phyloP scores from a whole-genome alignment of 2,113 vertebrate species.

The Barbus barbus region DNA sequence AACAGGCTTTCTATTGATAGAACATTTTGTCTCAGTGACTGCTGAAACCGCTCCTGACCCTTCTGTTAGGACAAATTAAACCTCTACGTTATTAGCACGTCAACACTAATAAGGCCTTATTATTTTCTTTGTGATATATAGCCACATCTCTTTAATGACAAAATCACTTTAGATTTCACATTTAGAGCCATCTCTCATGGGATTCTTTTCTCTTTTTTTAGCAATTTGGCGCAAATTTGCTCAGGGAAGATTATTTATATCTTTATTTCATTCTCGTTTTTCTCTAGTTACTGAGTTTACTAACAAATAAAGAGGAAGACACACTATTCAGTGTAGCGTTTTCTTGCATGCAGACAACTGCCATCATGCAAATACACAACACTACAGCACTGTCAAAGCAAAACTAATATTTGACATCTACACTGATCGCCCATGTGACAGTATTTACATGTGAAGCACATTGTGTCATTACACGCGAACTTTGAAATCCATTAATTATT shows the following conservation, averaged over 20 bases:
- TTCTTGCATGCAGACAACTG: slow-evolving; percentile 8
- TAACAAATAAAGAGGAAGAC: slow-evolving; percentile 64
- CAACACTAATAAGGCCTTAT: slow-evolving; percentile 44
- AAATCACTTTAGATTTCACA: slow-evolving; percentile 66
- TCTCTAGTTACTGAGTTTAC: slow-evolving; percentile 75
- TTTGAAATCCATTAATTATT: slow-evolving; percentile 16
- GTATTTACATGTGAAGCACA: slow-evolving; percentile 1
- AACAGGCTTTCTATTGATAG: slow-evolving; percentile 42
- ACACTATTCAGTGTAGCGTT: slow-evolving; percentile 37
- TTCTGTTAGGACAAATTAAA: slow-evolving; percentile 34
- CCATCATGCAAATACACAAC: not conserved
- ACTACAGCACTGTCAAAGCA: not conserved
- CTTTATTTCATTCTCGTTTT: slow-evolving; percentile 62
- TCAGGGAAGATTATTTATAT: slow-evolving; percentile 74
- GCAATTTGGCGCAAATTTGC: slow-evolving; percentile 76
- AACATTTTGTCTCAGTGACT: slow-evolving; percentile 13
- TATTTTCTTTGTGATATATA: slow-evolving; percentile 48
- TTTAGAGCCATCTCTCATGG: slow-evolving; percentile 66
- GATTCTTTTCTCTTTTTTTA: slow-evolving; percentile 64
- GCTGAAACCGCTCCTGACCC: not conserved
- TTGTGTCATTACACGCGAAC: not conserved
- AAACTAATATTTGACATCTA: slow-evolving; percentile 13
- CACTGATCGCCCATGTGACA: slow-evolving; percentile 12
- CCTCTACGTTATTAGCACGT: slow-evolving; percentile 44
- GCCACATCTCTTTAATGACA: slow-evolving; percentile 69